Conservation (phyloP, 2,797 vertebrate species). For the Tympanoctomys barrerae region DNA sequence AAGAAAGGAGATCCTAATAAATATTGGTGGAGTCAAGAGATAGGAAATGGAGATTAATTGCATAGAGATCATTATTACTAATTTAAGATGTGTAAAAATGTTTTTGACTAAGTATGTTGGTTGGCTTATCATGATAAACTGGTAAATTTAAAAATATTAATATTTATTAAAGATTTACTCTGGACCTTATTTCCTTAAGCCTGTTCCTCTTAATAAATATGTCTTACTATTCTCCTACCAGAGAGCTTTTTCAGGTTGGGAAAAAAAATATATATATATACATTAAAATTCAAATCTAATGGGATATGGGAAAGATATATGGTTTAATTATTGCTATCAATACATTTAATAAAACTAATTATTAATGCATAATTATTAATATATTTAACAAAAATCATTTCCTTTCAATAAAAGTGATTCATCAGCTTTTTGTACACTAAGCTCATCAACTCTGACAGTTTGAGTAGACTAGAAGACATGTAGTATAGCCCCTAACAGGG, state of each 20-base stretch:
- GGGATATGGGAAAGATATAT: conserved; percentile 66
- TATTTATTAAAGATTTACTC: neutral
- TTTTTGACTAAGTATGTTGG: neutral
- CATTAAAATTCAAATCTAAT: conserved; percentile 60
- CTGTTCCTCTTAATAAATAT: neutral
- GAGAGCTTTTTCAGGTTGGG: conserved; percentile 44
- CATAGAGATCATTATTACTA: neutral
- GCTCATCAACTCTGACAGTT: conserved; percentile 68
- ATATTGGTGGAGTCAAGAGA: neutral
- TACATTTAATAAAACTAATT: too few relatives aligned
- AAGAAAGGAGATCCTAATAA: conserved; percentile 39
- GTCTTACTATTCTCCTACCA: neutral
- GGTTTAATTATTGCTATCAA: conserved; percentile 82
- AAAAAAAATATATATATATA: neutral
- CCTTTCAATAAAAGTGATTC: conserved; percentile 71
- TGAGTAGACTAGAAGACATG: conserved; percentile 13
- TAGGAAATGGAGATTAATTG: neutral
- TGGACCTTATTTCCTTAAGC: neutral
- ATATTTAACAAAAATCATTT: conserved; percentile 81
- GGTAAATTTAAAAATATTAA: conserved; percentile 1
- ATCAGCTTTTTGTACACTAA: conserved; percentile 76
- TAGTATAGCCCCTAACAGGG: conserved; percentile 15
- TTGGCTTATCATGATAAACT: neutral
- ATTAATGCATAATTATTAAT: conserved; percentile 56
- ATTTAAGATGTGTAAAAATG: conserved; percentile 35